Evolutionary conservation across 2,888 invertebrate genomes (phyloP).

Genomic region (Cerastis rubricosa): DNA sequence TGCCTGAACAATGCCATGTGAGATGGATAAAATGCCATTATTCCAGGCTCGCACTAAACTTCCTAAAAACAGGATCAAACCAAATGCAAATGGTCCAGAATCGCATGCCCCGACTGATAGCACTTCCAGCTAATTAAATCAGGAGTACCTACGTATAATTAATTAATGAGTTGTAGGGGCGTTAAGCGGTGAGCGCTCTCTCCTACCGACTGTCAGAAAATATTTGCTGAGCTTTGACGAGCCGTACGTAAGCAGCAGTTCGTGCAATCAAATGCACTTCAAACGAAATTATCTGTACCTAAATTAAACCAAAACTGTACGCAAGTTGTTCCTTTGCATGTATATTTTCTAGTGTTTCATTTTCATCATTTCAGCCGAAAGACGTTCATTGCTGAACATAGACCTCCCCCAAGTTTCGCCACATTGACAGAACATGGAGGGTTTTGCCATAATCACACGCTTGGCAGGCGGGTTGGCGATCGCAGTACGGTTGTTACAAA

Average conservation of each 20-base stretch:
- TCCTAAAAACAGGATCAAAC: constrained; percentile 51
- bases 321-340: not conserved
- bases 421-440: too few species aligned
- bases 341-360: constrained; percentile 1
- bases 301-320: constrained; percentile 61
- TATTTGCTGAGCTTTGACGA: constrained; percentile 78
- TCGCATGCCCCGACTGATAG: constrained; percentile 69
- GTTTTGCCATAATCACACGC: too few species aligned
- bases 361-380: too few species aligned
- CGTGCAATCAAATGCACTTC: constrained; percentile 68
- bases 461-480: too few species aligned
- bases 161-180: constrained; percentile 76
- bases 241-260: constrained; percentile 46
- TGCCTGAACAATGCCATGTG: not conserved
- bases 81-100: constrained; percentile 62
- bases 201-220: constrained; percentile 70
- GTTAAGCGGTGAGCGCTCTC: constrained; percentile 54
- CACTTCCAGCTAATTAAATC: constrained; percentile 75
- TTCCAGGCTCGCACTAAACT: constrained; percentile 3
- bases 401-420: too few species aligned
- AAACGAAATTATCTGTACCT: constrained; percentile 64
- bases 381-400: too few species aligned
- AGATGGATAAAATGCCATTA: not conserved
- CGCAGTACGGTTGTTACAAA: too few species aligned
- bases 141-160: constrained; percentile 54